These are phyloP conservation scores for Meteorus colon DNA, from an alignment of 2,888 invertebrate species.

Conservation along the genomic window DNA sequence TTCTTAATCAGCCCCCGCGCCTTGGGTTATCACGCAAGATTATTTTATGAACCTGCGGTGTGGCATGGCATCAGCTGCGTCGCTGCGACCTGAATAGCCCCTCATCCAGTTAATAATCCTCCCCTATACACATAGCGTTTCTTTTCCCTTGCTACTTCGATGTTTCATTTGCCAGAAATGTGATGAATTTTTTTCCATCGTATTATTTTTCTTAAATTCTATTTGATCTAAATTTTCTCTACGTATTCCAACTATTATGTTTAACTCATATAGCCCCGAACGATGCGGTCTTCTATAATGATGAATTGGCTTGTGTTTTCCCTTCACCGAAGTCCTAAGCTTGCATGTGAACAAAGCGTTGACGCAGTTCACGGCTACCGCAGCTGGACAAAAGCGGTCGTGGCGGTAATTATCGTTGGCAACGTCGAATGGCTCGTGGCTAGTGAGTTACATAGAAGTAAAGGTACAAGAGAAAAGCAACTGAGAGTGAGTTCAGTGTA, in stretches of 20 bases:
- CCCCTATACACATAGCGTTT: slow-evolving; percentile 5
- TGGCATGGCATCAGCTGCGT: slow-evolving; percentile 69
- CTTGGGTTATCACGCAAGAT: slow-evolving; percentile 59
- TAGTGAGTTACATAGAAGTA: slow-evolving; percentile 49
- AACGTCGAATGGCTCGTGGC: slow-evolving; percentile 52
- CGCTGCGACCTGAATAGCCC: slow-evolving; percentile 40
- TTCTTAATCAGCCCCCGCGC: slow-evolving; percentile 48
- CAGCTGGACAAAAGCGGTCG: slow-evolving; percentile 66
- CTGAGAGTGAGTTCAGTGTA: slow-evolving; percentile 41
- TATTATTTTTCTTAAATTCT: slow-evolving; percentile 1
- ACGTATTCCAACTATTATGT: background rate
- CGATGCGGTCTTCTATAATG: slow-evolving; percentile 2
- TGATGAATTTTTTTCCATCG: background rate
- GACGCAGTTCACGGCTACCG: slow-evolving; percentile 27
- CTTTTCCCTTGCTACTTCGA: slow-evolving; percentile 7
- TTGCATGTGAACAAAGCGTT: slow-evolving; percentile 17
- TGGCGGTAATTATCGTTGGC: slow-evolving; percentile 66
- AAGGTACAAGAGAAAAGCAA: slow-evolving; percentile 40
- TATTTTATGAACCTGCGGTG: slow-evolving; percentile 67
- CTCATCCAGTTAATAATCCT: slow-evolving; percentile 40
- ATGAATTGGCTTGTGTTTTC: slow-evolving; percentile 4
- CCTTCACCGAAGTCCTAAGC: slow-evolving; percentile 10
- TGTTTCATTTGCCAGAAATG: slow-evolving; percentile 20
- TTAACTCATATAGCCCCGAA: background rate
- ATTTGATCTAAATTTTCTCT: background rate